Conservation (phyloP, 2,113 vertebrate species). For the Mustelus asterias region DNA sequence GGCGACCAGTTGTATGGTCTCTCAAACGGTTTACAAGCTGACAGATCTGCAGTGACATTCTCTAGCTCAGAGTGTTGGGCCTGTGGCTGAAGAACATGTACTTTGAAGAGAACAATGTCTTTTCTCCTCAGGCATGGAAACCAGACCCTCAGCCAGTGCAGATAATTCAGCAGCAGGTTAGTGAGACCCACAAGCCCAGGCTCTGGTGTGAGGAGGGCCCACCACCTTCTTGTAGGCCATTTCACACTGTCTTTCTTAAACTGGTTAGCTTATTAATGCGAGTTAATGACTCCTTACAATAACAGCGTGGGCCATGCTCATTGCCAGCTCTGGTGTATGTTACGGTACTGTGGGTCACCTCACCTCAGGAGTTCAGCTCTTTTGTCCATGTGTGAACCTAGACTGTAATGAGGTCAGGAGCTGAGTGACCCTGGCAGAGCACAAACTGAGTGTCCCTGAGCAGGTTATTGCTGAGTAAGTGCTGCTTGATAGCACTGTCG, state of each 20-base stretch:
- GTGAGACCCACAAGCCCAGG: not conserved
- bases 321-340: not conserved
- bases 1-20: not conserved
- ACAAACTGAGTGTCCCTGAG: too few species aligned
- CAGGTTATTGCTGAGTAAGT: too few species aligned
- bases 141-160: not conserved
- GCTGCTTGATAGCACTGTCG: too few species aligned
- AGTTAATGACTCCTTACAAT: not conserved
- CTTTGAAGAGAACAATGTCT: slow-evolving; percentile 13
- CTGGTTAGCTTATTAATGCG: not conserved
- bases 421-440: too few species aligned
- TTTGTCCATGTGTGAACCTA: too few species aligned
- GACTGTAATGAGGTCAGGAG: too few species aligned
- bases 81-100: not conserved
- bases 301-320: not conserved
- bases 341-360: too few species aligned
- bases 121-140: not conserved
- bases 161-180: slow-evolving; percentile 29
- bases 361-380: too few species aligned
- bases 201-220: not conserved
- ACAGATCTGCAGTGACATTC: not conserved
- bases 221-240: not conserved
- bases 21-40: not conserved
- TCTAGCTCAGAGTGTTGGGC: not conserved
- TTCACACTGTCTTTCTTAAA: not conserved